Evolutionary conservation across 2,113 vertebrate species (phyloP).

Genomic region (Cebidichthys violaceus): DNA sequence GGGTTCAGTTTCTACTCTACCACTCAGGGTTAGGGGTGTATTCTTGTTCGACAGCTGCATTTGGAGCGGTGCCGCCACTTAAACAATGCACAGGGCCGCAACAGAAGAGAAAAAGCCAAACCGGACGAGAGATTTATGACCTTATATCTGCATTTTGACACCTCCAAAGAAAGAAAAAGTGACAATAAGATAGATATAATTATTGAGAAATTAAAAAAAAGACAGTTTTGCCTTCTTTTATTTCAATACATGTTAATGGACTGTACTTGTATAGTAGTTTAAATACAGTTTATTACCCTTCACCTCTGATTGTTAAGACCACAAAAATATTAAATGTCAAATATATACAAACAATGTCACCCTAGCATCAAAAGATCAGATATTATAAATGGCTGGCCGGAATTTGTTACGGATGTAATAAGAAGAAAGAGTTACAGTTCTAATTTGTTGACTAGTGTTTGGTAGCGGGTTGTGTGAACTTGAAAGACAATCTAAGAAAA

Average conservation of each 20-base stretch:
- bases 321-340: not conserved
- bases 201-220: not conserved
- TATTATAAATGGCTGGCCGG: no score
- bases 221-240: not conserved
- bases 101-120: conserved; percentile 17
- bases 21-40: conserved; percentile 43
- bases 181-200: not conserved
- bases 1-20: conserved; percentile 38
- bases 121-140: conserved; percentile 45
- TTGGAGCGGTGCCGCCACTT: conserved; percentile 47
- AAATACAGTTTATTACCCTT: not conserved
- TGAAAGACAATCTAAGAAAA: not conserved
- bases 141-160: conserved; percentile 29
- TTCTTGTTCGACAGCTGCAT: conserved; percentile 56
- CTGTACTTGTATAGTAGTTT: not conserved
- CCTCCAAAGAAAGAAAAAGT: conserved; percentile 7
- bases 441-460: not conserved
- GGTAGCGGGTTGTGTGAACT: not conserved
- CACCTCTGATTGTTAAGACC: not conserved
- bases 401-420: no score
- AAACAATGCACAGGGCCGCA: conserved; percentile 47
- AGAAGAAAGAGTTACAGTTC: not conserved
- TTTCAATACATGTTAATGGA: not conserved
- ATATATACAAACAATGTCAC: not conserved
- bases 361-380: not conserved